Evolutionary conservation across 2,888 invertebrate genomes (phyloP).

Genomic region (Drosophila heteroneura): DNA sequence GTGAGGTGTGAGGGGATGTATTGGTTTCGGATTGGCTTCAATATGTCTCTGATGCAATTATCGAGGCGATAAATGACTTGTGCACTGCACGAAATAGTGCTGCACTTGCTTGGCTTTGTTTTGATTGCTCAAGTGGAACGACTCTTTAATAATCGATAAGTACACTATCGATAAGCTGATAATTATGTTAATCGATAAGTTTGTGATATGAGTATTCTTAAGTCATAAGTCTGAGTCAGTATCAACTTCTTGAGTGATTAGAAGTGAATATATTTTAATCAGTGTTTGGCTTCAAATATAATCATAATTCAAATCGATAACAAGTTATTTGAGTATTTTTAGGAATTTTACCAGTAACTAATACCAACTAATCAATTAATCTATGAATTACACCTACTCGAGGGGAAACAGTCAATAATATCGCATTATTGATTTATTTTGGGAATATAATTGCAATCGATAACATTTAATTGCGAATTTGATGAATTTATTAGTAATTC

Average conservation of each 20-base stretch:
- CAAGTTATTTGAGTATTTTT: not conserved
- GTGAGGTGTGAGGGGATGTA: not conserved
- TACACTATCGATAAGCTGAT: conserved; percentile 35
- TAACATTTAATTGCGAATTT: not conserved
- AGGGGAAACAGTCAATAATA: not conserved
- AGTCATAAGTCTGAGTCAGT: too few species aligned
- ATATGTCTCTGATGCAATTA: conserved; percentile 72
- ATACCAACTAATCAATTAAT: not conserved
- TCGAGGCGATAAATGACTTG: conserved; percentile 62
- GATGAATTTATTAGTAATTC: not conserved
- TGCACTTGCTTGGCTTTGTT: not conserved
- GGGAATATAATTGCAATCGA: not conserved
- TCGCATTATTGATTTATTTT: not conserved
- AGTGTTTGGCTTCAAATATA: not conserved
- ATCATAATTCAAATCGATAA: not conserved
- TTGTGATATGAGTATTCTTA: too few species aligned
- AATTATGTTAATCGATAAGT: too few species aligned
- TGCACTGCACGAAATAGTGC: conserved; percentile 21
- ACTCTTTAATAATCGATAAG: not conserved
- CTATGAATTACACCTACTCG: not conserved
- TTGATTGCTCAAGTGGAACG: not conserved
- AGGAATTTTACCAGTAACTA: not conserved
- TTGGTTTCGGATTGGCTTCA: conserved; percentile 35
- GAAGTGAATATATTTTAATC: too few species aligned
- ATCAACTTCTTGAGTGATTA: too few species aligned